phyloP scores from a whole-genome alignment of 2,113 vertebrate species.

The Pterophyllum scalare region DNA sequence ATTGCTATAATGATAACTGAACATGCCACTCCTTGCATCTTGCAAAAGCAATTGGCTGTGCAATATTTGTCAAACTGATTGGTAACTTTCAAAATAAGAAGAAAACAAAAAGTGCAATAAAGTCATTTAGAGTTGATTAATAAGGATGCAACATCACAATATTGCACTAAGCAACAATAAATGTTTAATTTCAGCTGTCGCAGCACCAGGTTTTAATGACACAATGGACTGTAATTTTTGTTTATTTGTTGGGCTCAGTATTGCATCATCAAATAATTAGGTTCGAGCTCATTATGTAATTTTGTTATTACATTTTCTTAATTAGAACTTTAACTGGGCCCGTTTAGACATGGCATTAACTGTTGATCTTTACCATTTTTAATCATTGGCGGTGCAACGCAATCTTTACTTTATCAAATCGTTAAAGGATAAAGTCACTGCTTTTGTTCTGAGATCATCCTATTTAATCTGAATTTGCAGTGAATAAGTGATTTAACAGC shows the following conservation, averaged over 20 bases:
- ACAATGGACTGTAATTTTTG: neutral
- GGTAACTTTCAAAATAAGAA: neutral
- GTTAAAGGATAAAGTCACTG: neutral
- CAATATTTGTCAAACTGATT: neutral
- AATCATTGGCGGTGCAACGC: neutral
- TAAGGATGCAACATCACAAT: neutral
- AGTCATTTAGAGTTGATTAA: neutral
- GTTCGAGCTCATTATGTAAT: neutral
- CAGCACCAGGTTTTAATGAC: neutral
- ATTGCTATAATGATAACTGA: neutral
- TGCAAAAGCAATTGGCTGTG: neutral
- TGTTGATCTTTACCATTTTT: neutral
- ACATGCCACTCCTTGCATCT: neutral
- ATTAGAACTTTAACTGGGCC: constrained; percentile 18
- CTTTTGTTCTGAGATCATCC: constrained; percentile 27
- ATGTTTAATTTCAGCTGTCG: neutral
- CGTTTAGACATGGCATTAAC: constrained; percentile 22
- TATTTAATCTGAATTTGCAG: constrained; percentile 13
- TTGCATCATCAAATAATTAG: constrained; percentile 20
- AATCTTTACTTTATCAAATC: constrained; percentile 26
- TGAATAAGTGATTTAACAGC: constrained; percentile 10
- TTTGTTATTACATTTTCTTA: neutral
- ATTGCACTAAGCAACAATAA: neutral
- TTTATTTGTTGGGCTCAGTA: neutral
- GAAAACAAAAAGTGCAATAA: neutral